Percentiles rank a stretch among this genome's conserved stretches.
Conservation (phyloP, 2,113 vertebrate genomes). For the Phalacrocorax pelagicus region DNA sequence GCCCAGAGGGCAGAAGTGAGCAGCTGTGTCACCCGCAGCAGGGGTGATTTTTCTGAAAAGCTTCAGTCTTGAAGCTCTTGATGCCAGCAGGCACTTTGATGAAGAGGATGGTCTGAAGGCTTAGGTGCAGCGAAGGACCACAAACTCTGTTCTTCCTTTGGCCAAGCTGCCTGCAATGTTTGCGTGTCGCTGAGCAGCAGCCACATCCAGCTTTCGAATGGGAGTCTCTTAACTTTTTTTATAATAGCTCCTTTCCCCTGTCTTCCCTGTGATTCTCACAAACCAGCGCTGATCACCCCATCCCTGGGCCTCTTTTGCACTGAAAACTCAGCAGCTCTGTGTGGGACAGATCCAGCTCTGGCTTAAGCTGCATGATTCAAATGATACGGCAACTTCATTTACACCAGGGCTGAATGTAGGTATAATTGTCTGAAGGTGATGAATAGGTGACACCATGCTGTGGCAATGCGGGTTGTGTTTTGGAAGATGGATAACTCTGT, state of each 20-base stretch:
- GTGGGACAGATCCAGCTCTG: background rate
- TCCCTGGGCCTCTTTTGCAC: background rate
- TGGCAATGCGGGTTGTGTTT: background rate
- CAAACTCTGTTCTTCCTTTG: background rate
- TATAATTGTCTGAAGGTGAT: background rate
- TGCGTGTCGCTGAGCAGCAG: background rate
- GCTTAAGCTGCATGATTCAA: background rate
- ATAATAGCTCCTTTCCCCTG: background rate
- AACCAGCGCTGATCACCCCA: background rate
- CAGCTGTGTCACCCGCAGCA: background rate
- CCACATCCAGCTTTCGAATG: background rate
- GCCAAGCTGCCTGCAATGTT: fast-evolving
- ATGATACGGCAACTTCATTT: background rate
- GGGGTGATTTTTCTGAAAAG: background rate
- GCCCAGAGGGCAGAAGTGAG: background rate
- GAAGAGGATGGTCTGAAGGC: background rate
- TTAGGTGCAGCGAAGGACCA: background rate
- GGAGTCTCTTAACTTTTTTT: background rate
- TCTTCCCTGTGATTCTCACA: background rate
- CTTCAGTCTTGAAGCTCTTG: background rate
- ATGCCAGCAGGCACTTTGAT: background rate
- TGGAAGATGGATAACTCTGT: background rate
- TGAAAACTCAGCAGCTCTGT: background rate
- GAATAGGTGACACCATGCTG: background rate
- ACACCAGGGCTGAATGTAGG: background rate